These are phyloP conservation scores for Emydura subglobosa DNA, from an alignment of 2,113 vertebrate species.

Conservation along the genomic window DNA sequence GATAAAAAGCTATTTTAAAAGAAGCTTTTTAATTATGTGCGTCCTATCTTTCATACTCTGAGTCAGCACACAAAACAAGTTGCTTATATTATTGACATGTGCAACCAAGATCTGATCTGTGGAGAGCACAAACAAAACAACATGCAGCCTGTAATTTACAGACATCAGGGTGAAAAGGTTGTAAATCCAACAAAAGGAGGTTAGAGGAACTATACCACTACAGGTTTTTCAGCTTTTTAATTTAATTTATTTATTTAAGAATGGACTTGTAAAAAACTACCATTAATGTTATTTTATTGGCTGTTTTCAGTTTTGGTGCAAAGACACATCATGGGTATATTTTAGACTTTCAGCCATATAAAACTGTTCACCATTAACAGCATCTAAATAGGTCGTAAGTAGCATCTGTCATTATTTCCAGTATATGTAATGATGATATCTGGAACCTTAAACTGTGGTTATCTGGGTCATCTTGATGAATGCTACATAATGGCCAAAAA, in stretches of 20 bases:
- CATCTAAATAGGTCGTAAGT: neutral
- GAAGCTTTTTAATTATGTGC: neutral
- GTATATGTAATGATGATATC: rapidly evolving
- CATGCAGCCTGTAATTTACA: neutral
- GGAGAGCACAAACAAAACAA: neutral
- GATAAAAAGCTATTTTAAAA: neutral
- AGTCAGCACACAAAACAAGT: neutral
- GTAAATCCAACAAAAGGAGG: neutral
- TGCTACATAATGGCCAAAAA: neutral
- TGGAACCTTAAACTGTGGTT: neutral
- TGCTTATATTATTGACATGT: neutral
- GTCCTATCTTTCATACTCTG: neutral
- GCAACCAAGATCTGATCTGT: neutral
- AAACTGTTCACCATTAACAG: rapidly evolving
- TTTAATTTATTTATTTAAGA: neutral
- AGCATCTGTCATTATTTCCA: neutral
- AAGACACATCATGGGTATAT: neutral
- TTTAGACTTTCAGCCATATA: neutral
- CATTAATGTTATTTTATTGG: neutral
- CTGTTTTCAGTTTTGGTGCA: neutral
- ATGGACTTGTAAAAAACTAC: neutral
- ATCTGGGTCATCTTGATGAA: neutral
- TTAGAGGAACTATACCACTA: neutral
- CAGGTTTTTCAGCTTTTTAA: neutral
- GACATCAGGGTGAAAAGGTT: neutral